Percentiles rank a stretch among this genome's conserved stretches.
These are phyloP conservation scores for Peribatodes rhomboidaria DNA, from an alignment of 2,888 invertebrate species.

Conservation along the genomic window DNA sequence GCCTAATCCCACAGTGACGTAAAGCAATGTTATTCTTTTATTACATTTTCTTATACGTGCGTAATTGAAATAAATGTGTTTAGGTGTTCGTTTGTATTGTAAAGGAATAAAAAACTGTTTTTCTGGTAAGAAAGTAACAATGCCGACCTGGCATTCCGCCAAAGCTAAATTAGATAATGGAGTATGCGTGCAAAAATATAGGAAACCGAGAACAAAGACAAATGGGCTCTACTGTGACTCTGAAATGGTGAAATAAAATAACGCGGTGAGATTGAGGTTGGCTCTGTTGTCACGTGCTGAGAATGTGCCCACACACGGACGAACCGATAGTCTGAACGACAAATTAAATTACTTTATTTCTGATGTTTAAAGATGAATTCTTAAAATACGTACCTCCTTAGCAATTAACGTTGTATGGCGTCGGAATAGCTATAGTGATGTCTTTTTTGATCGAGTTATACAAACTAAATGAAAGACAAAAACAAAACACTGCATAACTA, in stretches of 20 bases:
- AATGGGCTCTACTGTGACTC: slow-evolving; percentile 82
- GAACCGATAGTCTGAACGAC: slow-evolving; percentile 53
- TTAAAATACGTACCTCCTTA: background rate
- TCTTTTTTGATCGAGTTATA: no score
- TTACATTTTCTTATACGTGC: slow-evolving; percentile 61
- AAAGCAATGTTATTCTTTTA: slow-evolving; percentile 46
- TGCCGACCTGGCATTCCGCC: slow-evolving; percentile 84
- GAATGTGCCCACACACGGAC: slow-evolving; percentile 56
- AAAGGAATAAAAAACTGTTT: slow-evolving; percentile 79
- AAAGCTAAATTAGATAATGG: slow-evolving; percentile 87
- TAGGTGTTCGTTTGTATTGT: slow-evolving; percentile 78
- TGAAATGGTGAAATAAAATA: slow-evolving; percentile 82
- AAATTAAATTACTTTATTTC: slow-evolving; percentile 26
- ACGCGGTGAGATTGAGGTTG: slow-evolving; percentile 74
- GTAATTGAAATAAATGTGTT: slow-evolving; percentile 79
- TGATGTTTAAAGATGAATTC: background rate
- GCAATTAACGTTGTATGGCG: no score
- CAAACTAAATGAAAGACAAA: no score
- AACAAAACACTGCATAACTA: no score
- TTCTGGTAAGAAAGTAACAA: slow-evolving; percentile 80
- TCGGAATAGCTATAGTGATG: no score
- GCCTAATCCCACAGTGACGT: slow-evolving; percentile 22
- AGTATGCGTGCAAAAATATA: slow-evolving; percentile 87
- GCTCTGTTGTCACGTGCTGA: slow-evolving; percentile 61
- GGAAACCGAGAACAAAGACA: slow-evolving; percentile 86